phyloP scores from a whole-genome alignment of 2,113 vertebrate species.

The Aptenodytes forsteri region DNA sequence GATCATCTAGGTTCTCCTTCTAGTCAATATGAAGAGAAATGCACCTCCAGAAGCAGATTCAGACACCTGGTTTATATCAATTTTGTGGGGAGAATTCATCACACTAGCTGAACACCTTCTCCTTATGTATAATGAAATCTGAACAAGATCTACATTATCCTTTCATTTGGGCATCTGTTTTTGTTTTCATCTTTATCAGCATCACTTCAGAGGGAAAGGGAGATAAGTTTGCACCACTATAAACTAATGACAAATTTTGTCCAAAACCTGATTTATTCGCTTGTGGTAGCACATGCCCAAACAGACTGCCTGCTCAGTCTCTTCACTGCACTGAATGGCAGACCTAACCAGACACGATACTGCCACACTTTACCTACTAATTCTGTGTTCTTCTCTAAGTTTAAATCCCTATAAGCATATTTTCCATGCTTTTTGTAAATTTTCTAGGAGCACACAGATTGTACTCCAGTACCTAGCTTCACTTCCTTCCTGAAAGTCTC shows the following conservation, averaged over 20 bases:
- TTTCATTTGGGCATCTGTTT: background rate
- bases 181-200: background rate
- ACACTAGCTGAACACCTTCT: background rate
- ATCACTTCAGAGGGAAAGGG: background rate
- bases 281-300: rapidly evolving
- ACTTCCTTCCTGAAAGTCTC: background rate
- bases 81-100: background rate
- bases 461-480: background rate
- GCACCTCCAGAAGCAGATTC: background rate
- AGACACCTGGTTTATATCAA: background rate
- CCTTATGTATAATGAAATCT: background rate
- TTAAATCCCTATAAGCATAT: background rate
- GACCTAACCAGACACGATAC: background rate
- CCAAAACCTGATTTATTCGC: background rate
- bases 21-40: background rate
- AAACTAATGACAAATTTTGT: background rate
- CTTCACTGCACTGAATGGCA: background rate
- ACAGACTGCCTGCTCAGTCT: background rate
- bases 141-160: background rate
- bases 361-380: background rate
- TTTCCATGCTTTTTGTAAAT: background rate
- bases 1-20: background rate
- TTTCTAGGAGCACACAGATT: background rate
- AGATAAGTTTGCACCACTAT: background rate
- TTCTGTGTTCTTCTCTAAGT: rapidly evolving